phyloP scores from a whole-genome alignment of 1,140 invertebrate species.

The Drosophila bocki region DNA sequence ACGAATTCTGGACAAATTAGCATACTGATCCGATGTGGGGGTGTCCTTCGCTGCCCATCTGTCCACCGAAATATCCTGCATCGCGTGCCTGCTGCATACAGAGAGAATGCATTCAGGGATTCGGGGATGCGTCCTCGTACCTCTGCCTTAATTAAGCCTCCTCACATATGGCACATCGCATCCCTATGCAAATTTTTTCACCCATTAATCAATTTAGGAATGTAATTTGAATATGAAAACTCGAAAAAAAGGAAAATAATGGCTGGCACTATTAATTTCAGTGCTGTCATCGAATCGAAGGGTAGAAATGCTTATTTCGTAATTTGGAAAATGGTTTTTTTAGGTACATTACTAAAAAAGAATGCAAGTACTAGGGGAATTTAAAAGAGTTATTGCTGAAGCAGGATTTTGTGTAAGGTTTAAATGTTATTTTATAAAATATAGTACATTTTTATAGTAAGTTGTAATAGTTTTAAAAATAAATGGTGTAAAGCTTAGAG shows the following conservation, averaged over 20 bases:
- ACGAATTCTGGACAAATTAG: conserved; percentile 55
- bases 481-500: too few species aligned
- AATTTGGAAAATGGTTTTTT: conserved; percentile 31
- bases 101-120: neutral
- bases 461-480: too few species aligned
- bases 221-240: conserved; percentile 61
- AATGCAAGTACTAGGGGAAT: neutral
- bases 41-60: conserved; percentile 40
- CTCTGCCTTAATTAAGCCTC: conserved; percentile 57
- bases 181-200: conserved; percentile 70
- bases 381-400: neutral
- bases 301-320: conserved; percentile 6
- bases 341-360: neutral
- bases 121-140: conserved; percentile 12
- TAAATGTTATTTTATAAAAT: neutral
- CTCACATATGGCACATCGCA: conserved; percentile 66
- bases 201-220: conserved; percentile 67
- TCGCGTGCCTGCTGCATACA: conserved; percentile 25
- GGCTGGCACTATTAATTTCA: conserved; percentile 33
- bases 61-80: conserved; percentile 24
- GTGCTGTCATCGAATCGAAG: conserved; percentile 38
- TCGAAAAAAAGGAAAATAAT: conserved; percentile 7
- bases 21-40: conserved; percentile 51
- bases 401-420: neutral
- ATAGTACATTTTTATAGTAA: neutral